Base-by-base conservation (phyloP, 2,797 vertebrate genomes). In the Neosalanx taihuensis region DNA sequence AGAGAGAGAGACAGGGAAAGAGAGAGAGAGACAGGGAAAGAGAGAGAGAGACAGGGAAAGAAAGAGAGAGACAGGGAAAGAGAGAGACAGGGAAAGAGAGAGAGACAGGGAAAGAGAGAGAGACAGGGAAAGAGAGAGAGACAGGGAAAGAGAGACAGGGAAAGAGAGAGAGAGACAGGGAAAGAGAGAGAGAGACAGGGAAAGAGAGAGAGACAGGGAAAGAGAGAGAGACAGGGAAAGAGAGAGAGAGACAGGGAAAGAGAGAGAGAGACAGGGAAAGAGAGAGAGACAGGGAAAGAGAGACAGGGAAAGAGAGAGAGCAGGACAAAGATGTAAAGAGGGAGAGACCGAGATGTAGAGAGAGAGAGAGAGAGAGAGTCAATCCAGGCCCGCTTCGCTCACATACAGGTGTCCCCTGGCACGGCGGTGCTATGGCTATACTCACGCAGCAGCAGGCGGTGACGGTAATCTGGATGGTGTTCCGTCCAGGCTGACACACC, bases 381-480 rank as follows among this genome's bases (percentile, higher is more conserved):
- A 9, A 65, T 15, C 30, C 49, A 3, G 23, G 23, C 23, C 1
- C 23, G 23, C 23, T 26, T 26, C 23, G 23, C 23, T 26, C 23
- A 26, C 23, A 26, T 26, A 26, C 23, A 26, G 23, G 23, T 26
- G 23, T 26, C 23, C 23, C 23, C 23, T 1, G 23, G 23, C 23
- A 35, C 35, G 49, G 20, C 26, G n/a, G 17, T 12, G 15, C 10
- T 3, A 13, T 29, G 15, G 53, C 5, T 9, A 94, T 9, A 94
- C 97, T 93, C 81, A 98, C 97, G 0, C 97, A 98, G 84, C 97
- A 98, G 90, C 97, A 99, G 83, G 96, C 96, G 0, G 96, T 99
- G 69, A 98, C 97, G 23, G 23, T 99, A 90, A 99, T 99, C 93
- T 98, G 23, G 23, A 26, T 96, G 53, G 96, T 99, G 91, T 99